Evolutionary conservation across 2,888 invertebrate genomes (phyloP), one percentile per base, ranked within the genome.

Genomic region (Chalcosyrphus nemorum): DNA sequence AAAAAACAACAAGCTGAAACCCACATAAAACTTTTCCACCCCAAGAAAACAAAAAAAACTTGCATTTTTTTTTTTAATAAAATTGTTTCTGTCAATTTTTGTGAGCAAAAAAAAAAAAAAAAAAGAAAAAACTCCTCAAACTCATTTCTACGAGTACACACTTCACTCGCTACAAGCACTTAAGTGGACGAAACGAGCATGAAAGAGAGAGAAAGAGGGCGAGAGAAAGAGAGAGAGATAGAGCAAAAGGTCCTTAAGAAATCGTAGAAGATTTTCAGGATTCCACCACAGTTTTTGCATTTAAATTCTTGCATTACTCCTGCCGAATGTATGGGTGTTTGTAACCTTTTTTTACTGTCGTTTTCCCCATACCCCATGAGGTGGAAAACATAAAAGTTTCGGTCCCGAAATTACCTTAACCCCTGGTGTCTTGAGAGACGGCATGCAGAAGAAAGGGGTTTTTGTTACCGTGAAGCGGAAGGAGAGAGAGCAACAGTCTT

Each of bases 1-100:
- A 38, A n/a, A n/a, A n/a, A n/a, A n/a, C n/a, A n/a, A n/a, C n/a
- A n/a, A n/a, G n/a, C n/a, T n/a, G n/a, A 17, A 80, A 72, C 35
- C 52, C 57, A 65, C 50, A 84, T 54, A 47, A 72, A 72, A 74
- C 45, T 72, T 74, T 47, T 54, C n/a, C 50, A 38, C 21, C 41
- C 43, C 13, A 21, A 15, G 32, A 74, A 61, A 74, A 41, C 2
- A 66, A 38, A 61, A 17, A 41, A 56, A 52, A 21, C n/a, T 4
- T 2, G 45, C 19, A 32, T 56, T 75, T 41, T 75, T 41, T 41
- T 13, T 13, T 13, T 13, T 24, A 61, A 72, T 54, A 72, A 52
- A 61, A 72, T 61, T 61, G 41, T 63, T 54, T 54, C 63, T 76
- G 66, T 76, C 59, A 59, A 76, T 50, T 76, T 76, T 38, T 11